These are phyloP conservation scores for Archivesica marissinica DNA, from an alignment of 1,140 invertebrate genomes.

Conservation along the genomic window DNA sequence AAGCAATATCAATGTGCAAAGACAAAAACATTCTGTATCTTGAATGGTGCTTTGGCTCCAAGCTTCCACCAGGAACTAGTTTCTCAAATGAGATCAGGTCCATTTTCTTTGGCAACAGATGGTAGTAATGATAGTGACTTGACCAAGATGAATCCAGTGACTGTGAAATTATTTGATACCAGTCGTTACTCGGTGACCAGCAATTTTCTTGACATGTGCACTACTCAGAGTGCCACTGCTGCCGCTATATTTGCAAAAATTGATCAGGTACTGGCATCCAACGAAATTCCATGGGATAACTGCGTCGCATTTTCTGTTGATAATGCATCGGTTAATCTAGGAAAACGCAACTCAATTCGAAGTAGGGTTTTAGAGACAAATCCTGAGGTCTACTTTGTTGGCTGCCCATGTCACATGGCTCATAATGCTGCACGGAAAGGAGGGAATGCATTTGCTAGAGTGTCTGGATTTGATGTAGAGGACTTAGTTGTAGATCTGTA, in stretches of 20 bases:
- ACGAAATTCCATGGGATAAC: constrained; percentile 11
- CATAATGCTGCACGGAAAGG: constrained; percentile 29
- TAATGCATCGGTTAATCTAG: constrained; percentile 45
- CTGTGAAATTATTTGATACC: constrained; percentile 29
- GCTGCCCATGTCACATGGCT: constrained; percentile 31
- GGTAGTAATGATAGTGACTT: constrained; percentile 24
- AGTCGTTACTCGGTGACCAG: not conserved
- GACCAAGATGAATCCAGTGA: constrained; percentile 4
- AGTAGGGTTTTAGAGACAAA: constrained; percentile 29
- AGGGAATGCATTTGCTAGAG: not conserved
- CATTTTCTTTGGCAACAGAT: constrained; percentile 25
- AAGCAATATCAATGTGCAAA: constrained; percentile 29
- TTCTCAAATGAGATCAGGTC: not conserved
- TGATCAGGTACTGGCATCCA: constrained; percentile 1
- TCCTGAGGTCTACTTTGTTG: not conserved
- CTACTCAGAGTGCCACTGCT: not conserved
- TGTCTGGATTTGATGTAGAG: no score
- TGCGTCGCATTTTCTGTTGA: constrained; percentile 40
- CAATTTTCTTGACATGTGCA: constrained; percentile 38
- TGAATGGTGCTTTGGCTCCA: constrained; percentile 2
- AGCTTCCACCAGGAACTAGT: constrained; percentile 15
- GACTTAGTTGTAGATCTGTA: constrained; percentile 23
- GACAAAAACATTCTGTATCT: constrained; percentile 46
- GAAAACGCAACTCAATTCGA: constrained; percentile 16
- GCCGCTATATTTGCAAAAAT: constrained; percentile 25